Conservation (phyloP, 2,888 invertebrate genomes). For the Drosophila formosana region DNA sequence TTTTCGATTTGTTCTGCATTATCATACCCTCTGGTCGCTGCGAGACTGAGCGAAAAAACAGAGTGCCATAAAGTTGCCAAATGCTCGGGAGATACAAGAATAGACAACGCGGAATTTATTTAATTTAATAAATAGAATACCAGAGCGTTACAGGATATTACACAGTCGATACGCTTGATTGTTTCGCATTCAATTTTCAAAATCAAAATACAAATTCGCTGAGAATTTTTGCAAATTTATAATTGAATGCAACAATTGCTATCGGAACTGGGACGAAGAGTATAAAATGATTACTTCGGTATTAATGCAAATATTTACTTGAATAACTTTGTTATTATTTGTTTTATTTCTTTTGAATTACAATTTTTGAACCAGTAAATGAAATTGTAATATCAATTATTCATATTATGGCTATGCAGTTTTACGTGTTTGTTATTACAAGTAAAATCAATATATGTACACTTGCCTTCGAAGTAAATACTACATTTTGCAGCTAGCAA, state of each 20-base stretch:
- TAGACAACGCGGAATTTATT: neutral
- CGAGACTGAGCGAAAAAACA: neutral
- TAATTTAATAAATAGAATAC: neutral
- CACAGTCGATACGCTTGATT: neutral
- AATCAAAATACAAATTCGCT: constrained; percentile 57
- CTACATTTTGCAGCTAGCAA: neutral
- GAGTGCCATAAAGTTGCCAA: neutral
- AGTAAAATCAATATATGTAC: too few species aligned
- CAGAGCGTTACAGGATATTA: neutral
- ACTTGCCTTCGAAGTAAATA: neutral
- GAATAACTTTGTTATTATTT: neutral
- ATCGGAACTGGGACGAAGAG: constrained; percentile 12
- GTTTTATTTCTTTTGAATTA: too few species aligned
- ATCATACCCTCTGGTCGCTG: constrained; percentile 18
- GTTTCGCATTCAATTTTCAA: constrained; percentile 56
- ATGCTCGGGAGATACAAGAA: neutral
- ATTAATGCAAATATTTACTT: neutral
- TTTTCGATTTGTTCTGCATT: constrained; percentile 55
- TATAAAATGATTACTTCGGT: neutral
- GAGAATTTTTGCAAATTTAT: constrained; percentile 22
- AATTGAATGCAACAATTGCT: constrained; percentile 19
- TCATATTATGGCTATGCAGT: neutral
- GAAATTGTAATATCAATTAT: neutral
- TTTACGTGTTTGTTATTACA: neutral
- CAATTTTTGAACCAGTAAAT: too few species aligned